phyloP scores from a whole-genome alignment of 2,888 invertebrate genomes.

The Timema podura region DNA sequence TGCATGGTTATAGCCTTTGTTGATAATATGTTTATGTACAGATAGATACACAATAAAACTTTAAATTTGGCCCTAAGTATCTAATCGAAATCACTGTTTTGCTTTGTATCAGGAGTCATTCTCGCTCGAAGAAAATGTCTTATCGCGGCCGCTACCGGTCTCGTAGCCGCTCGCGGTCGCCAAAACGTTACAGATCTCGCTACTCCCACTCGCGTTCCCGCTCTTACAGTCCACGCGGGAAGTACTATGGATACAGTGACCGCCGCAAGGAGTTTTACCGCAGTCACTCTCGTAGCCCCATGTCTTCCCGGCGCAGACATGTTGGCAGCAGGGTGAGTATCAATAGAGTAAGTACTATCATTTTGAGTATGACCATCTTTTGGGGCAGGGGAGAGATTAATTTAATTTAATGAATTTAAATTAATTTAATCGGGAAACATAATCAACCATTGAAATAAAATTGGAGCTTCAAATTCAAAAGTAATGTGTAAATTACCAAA shows the following conservation, averaged over 20 bases:
- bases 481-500: too few relatives aligned
- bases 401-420: too few relatives aligned
- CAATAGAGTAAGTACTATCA: too few relatives aligned
- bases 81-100: constrained; percentile 35
- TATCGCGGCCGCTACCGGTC: constrained; percentile 45
- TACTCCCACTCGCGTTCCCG: constrained; percentile 46
- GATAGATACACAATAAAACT: background rate
- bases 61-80: background rate
- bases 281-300: constrained; percentile 71
- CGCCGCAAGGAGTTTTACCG: constrained; percentile 54
- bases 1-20: background rate
- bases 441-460: too few relatives aligned
- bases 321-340: constrained; percentile 65
- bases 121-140: constrained; percentile 43
- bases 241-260: constrained; percentile 34
- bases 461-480: too few relatives aligned
- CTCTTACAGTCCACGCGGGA: constrained; percentile 54
- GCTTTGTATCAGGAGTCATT: constrained; percentile 40
- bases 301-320: constrained; percentile 76
- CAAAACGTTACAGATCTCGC: constrained; percentile 33
- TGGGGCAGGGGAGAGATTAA: too few relatives aligned
- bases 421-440: too few relatives aligned
- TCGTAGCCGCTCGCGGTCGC: constrained; percentile 57
- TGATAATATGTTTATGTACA: background rate
- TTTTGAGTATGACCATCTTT: too few relatives aligned